Percentiles rank a stretch among this genome's conserved stretches.
Evolutionary conservation across 2,888 invertebrate species (phyloP).

Genomic region (Harpalus rubripes): DNA sequence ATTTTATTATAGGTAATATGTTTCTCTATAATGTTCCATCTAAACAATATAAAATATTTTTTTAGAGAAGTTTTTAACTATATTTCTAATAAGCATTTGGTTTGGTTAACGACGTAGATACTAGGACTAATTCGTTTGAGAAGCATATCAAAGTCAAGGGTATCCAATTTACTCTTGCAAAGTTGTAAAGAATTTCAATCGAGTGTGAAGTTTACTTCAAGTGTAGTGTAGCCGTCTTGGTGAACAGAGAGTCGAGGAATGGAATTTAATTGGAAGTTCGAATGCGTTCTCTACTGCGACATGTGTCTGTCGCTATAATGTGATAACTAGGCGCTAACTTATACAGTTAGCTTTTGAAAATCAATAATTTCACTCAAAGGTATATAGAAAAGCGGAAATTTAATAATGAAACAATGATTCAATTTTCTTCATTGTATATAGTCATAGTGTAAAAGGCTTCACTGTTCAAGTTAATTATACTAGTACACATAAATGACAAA

Average conservation of each 20-base stretch:
- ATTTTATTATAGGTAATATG: too few species aligned
- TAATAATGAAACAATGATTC: constrained; percentile 1
- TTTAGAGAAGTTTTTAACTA: not conserved
- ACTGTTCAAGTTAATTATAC: not conserved
- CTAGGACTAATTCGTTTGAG: not conserved
- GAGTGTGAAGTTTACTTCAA: constrained; percentile 29
- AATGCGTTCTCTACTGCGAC: constrained; percentile 2
- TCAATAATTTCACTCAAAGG: constrained; percentile 40
- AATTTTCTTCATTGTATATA: constrained; percentile 5
- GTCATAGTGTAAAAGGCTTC: not conserved
- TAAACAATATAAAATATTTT: not conserved
- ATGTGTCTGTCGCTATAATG: constrained; percentile 23
- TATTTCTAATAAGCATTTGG: not conserved
- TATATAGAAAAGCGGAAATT: constrained; percentile 36
- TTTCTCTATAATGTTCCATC: too few species aligned
- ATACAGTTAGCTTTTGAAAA: constrained; percentile 30
- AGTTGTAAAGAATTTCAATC: constrained; percentile 42
- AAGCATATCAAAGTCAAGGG: constrained; percentile 2
- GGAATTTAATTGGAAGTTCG: constrained; percentile 27
- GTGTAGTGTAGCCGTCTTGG: constrained; percentile 26
- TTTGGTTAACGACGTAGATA: not conserved
- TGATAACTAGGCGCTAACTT: constrained; percentile 47
- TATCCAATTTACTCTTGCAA: constrained; percentile 25
- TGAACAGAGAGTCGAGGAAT: constrained; percentile 16
- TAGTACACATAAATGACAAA: too few species aligned